These are phyloP conservation scores for Neolamprologus sp. DNA, from an alignment of 2,113 vertebrate genomes.

Conservation along the genomic window DNA sequence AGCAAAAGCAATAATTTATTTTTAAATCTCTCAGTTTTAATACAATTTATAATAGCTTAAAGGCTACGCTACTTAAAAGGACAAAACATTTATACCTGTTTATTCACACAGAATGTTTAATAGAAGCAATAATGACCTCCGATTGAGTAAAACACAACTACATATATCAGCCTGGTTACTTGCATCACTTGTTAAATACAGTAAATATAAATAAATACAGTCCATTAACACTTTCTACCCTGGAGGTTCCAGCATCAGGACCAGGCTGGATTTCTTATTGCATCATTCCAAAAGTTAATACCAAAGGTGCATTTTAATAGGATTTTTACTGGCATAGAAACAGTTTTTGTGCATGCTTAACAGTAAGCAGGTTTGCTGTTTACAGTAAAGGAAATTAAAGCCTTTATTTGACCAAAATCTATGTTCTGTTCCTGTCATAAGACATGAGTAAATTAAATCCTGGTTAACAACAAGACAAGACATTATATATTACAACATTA, in stretches of 20 bases:
- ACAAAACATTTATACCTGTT: not conserved
- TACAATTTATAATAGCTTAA: not conserved
- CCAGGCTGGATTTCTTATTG: not conserved
- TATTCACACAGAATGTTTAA: not conserved
- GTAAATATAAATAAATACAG: not conserved
- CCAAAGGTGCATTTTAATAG: not conserved
- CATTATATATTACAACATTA: not conserved
- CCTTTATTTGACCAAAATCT: not conserved
- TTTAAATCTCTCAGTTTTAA: not conserved
- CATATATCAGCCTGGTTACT: not conserved
- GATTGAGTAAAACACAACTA: not conserved
- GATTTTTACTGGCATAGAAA: not conserved
- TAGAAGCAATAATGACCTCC: not conserved
- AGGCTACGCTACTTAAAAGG: not conserved
- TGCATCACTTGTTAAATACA: not conserved
- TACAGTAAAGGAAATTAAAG: not conserved
- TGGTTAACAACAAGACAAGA: not conserved
- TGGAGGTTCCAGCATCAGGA: not conserved
- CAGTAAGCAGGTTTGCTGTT: not conserved
- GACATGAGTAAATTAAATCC: not conserved
- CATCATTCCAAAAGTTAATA: not conserved
- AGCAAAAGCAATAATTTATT: not conserved
- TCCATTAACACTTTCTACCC: not conserved
- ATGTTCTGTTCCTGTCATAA: not conserved
- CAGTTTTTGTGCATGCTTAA: not conserved